Base-by-base conservation (phyloP, 2,888 invertebrate species). In the Molorchus minor region DNA sequence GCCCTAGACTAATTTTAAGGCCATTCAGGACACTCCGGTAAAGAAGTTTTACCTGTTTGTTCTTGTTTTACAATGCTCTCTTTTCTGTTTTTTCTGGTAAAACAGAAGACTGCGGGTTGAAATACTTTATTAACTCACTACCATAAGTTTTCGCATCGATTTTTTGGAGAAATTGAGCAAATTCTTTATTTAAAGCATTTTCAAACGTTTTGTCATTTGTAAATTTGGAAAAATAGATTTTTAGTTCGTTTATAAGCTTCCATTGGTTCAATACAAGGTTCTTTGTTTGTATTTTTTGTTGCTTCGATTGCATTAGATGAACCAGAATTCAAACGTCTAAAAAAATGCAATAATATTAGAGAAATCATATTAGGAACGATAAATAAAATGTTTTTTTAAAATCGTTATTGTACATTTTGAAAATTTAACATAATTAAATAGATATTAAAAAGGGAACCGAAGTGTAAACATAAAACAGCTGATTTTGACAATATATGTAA, bases 151-250 rank as follows among this genome's bases (percentile, higher is more conserved):
- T 73, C 0, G 80, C 78, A 55, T 81, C 80, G 12, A 84, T 71
- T 71, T 81, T 84, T 68, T 85, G 83, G 33, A 85, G 70, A 33
- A 83, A 75, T 1, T 82, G 79, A 1, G 82, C 75, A 79, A 85
- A 83, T 62, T 85, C 84, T 65, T 82, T 85, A 65, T 80, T 83
- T 25, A 85, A 47, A 8, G 79, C 74, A 41, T 81, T 75, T 41
- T 83, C 82, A 16, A 82, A 65, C 36, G 77, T 80, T 58, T 79
- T 82, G 35, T 83, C 81, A 33, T 74, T 80, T 7, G 80, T 78
- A 10, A 81, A 74, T 68, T 82, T 84, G 5, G 77, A 73, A 1
- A 84, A 65, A 64, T 82, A 82, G 3, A 81, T 80, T 68, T 82
- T 83, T 3, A 85, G 64, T 49, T 82, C 82, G 7, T 76, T 75